Conservation (phyloP, 2,797 vertebrate genomes). For the Oryzias sinensis region DNA sequence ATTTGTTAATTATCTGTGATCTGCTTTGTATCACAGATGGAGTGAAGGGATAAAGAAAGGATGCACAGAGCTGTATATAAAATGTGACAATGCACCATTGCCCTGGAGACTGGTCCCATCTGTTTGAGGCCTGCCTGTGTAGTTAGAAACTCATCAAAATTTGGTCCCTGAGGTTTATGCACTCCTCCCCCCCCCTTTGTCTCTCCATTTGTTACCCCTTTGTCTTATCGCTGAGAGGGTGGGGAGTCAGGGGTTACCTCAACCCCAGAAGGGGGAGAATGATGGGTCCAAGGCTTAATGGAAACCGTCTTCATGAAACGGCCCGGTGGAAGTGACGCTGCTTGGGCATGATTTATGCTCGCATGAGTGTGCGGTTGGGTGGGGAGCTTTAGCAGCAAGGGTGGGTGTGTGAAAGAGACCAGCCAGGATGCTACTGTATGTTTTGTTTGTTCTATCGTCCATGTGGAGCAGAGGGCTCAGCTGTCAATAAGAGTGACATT, state of each 20-base stretch:
- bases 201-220: constrained; percentile 70
- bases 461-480: constrained; percentile 51
- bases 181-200: constrained; percentile 47
- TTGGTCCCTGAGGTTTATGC: constrained; percentile 58
- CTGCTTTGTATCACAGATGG: constrained; percentile 21
- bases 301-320: constrained; percentile 65
- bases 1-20: constrained; percentile 31
- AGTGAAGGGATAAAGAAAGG: constrained; percentile 20
- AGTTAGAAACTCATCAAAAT: constrained; percentile 72
- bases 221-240: constrained; percentile 65
- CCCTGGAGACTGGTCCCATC: constrained; percentile 75
- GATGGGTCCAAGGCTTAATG: constrained; percentile 55
- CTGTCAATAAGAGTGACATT: constrained; percentile 39
- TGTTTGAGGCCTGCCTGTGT: constrained; percentile 64
- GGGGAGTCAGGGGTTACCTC: constrained; percentile 58
- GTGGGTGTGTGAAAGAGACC: constrained; percentile 41
- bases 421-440: constrained; percentile 58
- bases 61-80: constrained; percentile 49
- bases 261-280: constrained; percentile 37
- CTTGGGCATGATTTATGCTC: constrained; percentile 69
- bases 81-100: constrained; percentile 54
- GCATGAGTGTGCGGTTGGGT: constrained; percentile 60
- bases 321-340: constrained; percentile 71
- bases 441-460: constrained; percentile 66
- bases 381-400: constrained; percentile 43